These are phyloP conservation scores for Macrophya alboannulata DNA, from an alignment of 2,888 invertebrate genomes.

Conservation along the genomic window DNA sequence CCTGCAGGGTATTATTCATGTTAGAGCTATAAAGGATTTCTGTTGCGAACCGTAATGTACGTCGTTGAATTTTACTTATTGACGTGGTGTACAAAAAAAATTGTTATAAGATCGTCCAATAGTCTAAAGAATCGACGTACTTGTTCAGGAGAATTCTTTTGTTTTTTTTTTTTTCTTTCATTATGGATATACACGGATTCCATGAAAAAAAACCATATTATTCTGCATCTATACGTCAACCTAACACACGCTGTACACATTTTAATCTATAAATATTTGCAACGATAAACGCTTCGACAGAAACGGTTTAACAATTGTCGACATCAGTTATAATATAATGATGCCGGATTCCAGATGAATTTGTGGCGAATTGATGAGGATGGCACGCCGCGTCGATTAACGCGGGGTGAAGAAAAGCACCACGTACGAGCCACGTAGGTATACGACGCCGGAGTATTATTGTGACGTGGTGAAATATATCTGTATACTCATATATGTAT, in stretches of 20 bases:
- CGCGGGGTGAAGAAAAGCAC: neutral
- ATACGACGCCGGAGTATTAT: no score
- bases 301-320: neutral
- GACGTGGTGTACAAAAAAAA: no score
- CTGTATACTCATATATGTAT: no score
- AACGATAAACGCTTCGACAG: neutral
- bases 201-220: neutral
- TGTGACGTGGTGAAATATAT: no score
- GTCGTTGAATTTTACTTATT: no score
- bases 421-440: no score
- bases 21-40: neutral
- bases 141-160: neutral
- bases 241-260: neutral
- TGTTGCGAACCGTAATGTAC: neutral
- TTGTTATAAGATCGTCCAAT: neutral
- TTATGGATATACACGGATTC: neutral
- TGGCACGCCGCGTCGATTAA: neutral
- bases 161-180: no score
- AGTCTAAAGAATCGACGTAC: neutral
- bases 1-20: neutral
- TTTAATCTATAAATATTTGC: neutral
- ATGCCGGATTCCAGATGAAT: neutral
- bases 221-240: neutral
- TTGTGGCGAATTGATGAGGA: neutral
- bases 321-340: neutral